Base-by-base conservation (phyloP, 1,140 invertebrate species). In the Drosophila pallidifrons region DNA sequence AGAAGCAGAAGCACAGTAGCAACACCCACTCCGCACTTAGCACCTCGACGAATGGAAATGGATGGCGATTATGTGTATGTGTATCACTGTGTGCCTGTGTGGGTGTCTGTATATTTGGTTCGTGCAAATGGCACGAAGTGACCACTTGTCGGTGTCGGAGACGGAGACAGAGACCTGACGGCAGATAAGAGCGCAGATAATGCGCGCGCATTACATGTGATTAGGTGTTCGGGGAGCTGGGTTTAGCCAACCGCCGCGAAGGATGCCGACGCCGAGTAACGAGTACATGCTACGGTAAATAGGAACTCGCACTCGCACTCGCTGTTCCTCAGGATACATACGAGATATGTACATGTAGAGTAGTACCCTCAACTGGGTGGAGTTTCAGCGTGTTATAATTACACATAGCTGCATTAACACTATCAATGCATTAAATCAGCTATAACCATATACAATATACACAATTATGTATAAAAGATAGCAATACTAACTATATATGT, bases 141-240 rank as follows among this genome's bases (percentile, higher is more conserved):
- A 72, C 82, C 75, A 72, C 75, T 71, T 55, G 66, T 20, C 66
- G 28, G 32, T 64, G 58, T 25, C 10, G 54, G 5, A 13, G 30
- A 11, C 16, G 51, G 30, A 13, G 73, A 43, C 20, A 20, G 46
- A 55, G 74, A 54, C 57, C 67, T 52, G 59, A 47, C 64, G 58
- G 75, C 71, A 86, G 91, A 88, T 92, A 92, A 91, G 87, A 92
- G 91, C 82, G 75, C 46, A 86, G 91, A 92, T 92, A 91, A 92
- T 92, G 91, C 91, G 91, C 91, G 91, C 91, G 91, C 91, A 92
- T 91, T 92, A 92, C 89, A 92, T 91, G 91, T 89, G 91, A 92
- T 92, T 92, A 92, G 91, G 78, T 91, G 88, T 91, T 64, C 75
- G 72, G 55, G 66, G 43, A 61, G 71, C 73, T 89, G 91, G 91